Evolutionary conservation across 1,140 invertebrate species (phyloP), one percentile per base, ranked within the genome.

Genomic region (Archegozetes longisetosus): DNA sequence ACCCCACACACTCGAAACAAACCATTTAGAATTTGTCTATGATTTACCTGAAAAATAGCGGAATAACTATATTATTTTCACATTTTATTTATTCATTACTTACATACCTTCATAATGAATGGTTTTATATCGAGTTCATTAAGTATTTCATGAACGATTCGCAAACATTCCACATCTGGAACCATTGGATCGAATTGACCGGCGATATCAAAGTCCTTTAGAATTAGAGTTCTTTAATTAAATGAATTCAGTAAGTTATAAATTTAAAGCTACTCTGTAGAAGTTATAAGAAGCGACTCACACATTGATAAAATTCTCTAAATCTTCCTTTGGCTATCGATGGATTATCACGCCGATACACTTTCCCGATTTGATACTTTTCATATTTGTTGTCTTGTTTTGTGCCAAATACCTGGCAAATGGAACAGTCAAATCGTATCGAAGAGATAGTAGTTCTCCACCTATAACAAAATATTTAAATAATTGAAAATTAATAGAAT

Each of bases 161-260:
- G 83, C 0, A 99, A 78, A 71, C 95, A 98, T 74, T 99, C 96
- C 1, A 86, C 85, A 75, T 99, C 96, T 0, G 95, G 88, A 61
- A 98, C 75, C 95, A 99, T 98, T 0, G 80, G 76, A 74, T 98
- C 94, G 70, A 90, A 98, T 59, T 84, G 79, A 25, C 96, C 96
- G 62, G 95, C 94, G 66, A 99, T 98, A 71, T 99, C 96, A 74
- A 98, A 98, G 82, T 99, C 96, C 90, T n/a, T n/a, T n/a, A n/a
- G n/a, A n/a, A n/a, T n/a, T n/a, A n/a, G n/a, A n/a, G n/a, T n/a
- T n/a, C n/a, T n/a, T n/a, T n/a, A n/a, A n/a, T n/a, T n/a, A n/a
- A n/a, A n/a, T n/a, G n/a, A n/a, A n/a, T n/a, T n/a, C n/a, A n/a
- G n/a, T n/a, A n/a, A n/a, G n/a, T n/a, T n/a, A n/a, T n/a, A n/a